Evolutionary conservation across 2,888 invertebrate species (phyloP).

Genomic region (Nesidiocoris tenuis): DNA sequence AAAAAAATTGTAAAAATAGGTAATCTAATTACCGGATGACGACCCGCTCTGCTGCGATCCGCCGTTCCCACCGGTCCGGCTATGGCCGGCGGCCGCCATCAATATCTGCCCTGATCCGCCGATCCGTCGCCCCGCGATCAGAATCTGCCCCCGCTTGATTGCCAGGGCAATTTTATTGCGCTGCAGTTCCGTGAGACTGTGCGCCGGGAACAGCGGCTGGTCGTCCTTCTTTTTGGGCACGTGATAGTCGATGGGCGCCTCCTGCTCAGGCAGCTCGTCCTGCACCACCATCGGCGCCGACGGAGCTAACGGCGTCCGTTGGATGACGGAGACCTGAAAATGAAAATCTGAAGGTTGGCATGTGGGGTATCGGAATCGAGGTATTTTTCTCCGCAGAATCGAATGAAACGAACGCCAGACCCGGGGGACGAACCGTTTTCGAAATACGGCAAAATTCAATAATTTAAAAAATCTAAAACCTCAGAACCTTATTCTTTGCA

Average conservation of each 20-base stretch:
- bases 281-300: slow-evolving; percentile 53
- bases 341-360: no score
- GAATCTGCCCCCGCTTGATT: slow-evolving; percentile 49
- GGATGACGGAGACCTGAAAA: slow-evolving; percentile 75
- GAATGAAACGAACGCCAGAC: no score
- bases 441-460: no score
- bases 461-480: no score
- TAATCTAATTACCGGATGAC: slow-evolving; percentile 54
- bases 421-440: no score
- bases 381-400: no score
- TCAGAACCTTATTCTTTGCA: no score
- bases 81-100: slow-evolving; percentile 78
- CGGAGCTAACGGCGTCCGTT: slow-evolving; percentile 67
- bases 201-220: background rate
- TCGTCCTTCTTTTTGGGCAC: slow-evolving; percentile 68
- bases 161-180: slow-evolving; percentile 49
- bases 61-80: slow-evolving; percentile 63
- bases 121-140: slow-evolving; percentile 48
- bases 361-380: no score
- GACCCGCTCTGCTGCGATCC: slow-evolving; percentile 55
- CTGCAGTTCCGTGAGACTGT: slow-evolving; percentile 46
- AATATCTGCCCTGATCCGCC: slow-evolving; percentile 57
- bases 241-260: slow-evolving; percentile 85
- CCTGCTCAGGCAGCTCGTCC: slow-evolving; percentile 67
- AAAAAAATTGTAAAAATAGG: no score